Conservation (phyloP, 2,888 invertebrate genomes). For the Tetragonisca angustula region DNA sequence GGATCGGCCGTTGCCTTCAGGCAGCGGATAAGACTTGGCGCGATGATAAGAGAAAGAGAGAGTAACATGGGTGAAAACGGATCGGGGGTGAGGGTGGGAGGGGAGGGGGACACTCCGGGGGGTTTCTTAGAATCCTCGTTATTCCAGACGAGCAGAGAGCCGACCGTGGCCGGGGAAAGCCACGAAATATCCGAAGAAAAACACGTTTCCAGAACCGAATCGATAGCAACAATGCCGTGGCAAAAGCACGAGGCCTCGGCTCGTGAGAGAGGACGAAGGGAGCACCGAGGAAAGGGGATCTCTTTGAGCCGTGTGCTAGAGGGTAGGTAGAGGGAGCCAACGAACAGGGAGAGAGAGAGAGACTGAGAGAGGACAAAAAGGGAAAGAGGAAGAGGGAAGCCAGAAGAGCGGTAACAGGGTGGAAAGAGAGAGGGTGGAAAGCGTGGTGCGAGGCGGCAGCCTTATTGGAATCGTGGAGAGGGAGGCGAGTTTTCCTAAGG, state of each 20-base stretch:
- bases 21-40: conserved; percentile 21
- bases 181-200: conserved; percentile 80
- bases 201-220: conserved; percentile 78
- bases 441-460: conserved; percentile 75
- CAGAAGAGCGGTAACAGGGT: conserved; percentile 59
- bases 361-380: neutral
- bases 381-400: conserved; percentile 34
- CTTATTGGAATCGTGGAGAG: conserved; percentile 80
- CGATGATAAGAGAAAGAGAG: neutral
- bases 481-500: conserved; percentile 80
- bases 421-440: conserved; percentile 68
- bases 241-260: conserved; percentile 75
- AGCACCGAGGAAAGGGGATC: conserved; percentile 31
- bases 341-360: conserved; percentile 25
- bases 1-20: neutral
- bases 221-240: conserved; percentile 81
- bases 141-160: conserved; percentile 65
- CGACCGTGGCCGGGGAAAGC: conserved; percentile 67
- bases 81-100: neutral
- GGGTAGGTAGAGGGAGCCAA: conserved; percentile 46
- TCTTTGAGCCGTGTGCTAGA: conserved; percentile 46
- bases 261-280: conserved; percentile 39
- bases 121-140: conserved; percentile 68
- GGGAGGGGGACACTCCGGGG: conserved; percentile 31
- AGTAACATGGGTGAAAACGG: neutral